Evolutionary conservation across 2,797 vertebrate genomes (phyloP).

Genomic region (Botia kubotai): DNA sequence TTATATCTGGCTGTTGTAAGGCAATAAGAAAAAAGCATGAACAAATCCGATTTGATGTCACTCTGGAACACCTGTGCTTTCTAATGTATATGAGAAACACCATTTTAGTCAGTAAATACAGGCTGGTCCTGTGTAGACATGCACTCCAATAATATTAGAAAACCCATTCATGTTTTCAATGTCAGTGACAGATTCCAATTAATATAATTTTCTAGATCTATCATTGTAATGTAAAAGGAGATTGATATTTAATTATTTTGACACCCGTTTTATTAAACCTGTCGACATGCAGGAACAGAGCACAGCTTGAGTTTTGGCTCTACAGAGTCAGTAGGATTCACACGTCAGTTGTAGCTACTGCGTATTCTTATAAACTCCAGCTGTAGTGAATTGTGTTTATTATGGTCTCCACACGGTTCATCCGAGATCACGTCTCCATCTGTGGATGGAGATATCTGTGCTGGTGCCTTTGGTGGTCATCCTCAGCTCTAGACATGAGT

Average conservation of each 20-base stretch:
- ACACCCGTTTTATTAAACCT: slow-evolving; percentile 71
- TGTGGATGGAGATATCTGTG: slow-evolving; percentile 79
- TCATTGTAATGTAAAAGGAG: slow-evolving; percentile 69
- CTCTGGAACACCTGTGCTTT: slow-evolving; percentile 43
- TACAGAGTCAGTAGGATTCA: slow-evolving; percentile 74
- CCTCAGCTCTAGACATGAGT: slow-evolving; percentile 83
- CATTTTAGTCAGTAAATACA: slow-evolving; percentile 74
- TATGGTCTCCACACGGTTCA: slow-evolving; percentile 59
- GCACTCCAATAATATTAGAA: slow-evolving; percentile 73
- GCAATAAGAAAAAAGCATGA: slow-evolving; percentile 64
- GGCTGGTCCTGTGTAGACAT: slow-evolving; percentile 87
- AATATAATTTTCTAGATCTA: slow-evolving; percentile 82
- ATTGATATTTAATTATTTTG: slow-evolving; percentile 73
- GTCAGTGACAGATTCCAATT: slow-evolving; percentile 74
- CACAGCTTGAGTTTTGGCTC: slow-evolving; percentile 75
- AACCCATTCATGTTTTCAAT: slow-evolving; percentile 71
- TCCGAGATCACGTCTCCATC: slow-evolving; percentile 62
- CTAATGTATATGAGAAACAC: slow-evolving; percentile 61
- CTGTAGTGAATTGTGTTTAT: background rate
- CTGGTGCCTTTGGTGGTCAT: slow-evolving; percentile 94
- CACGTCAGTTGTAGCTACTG: background rate
- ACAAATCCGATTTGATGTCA: slow-evolving; percentile 19
- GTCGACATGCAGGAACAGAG: slow-evolving; percentile 72
- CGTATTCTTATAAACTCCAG: background rate
- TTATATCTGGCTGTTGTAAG: slow-evolving; percentile 70